Base-by-base conservation (phyloP, 2,797 vertebrate species). In the Coregonus ussuriensis region DNA sequence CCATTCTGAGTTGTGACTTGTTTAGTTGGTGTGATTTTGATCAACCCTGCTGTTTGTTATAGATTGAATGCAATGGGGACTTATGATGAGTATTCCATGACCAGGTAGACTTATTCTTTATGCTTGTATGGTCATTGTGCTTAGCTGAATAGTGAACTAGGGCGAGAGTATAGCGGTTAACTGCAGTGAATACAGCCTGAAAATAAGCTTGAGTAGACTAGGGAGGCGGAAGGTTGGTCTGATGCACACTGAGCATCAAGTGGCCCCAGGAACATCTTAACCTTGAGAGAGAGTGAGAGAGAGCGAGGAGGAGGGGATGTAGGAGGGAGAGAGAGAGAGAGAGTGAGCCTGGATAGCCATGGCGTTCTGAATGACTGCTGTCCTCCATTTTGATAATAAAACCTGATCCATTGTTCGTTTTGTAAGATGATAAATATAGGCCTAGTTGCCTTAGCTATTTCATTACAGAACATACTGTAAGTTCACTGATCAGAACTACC, bases 241-340 rank as follows among this genome's bases (percentile, higher is more conserved):
- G 53, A 54, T 54, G 15, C 53, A 52, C 4, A 4, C 14, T 62
- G 18, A 62, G 56, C 56, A 62, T 21, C 56, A 62, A 62, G 47
- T 33, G 52, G 14, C 71, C 62, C 16, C 7, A 31, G 51, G 72
- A 78, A 69, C 72, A 70, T 72, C 72, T 82, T 82, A 56, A 84
- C 77, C 77, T 78, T 80, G 74, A 76, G 29, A 41, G 66, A 65
- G 63, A 33, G 63, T 15, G 31, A 67, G 25, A 1, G 4, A 67
- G 31, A 16, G 11, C 1, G 65, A 6, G 31, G 14, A 16, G 29
- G 4, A 14, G 25, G 4, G 25, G 25, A 7, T 16, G 65, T 13
- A 5, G 15, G 25, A 67, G 3, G 13, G 65, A 33, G 63, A 66
- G 14, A 33, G 18, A 13, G 65, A 33, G 63, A 66, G 14, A 33